phyloP scores from a whole-genome alignment of 2,797 vertebrate species.

The Silurus aristotelis region DNA sequence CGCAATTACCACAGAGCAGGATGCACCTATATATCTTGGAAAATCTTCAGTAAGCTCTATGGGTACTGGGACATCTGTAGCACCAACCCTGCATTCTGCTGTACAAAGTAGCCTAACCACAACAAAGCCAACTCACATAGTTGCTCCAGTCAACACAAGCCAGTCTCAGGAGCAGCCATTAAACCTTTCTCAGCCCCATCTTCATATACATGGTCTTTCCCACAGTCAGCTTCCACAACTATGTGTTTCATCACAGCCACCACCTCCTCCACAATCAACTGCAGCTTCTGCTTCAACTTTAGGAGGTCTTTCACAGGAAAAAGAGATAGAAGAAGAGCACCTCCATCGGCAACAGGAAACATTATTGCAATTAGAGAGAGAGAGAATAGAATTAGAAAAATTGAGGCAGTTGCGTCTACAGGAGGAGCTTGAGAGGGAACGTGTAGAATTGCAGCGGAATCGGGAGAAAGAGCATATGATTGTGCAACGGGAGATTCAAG shows the following conservation, averaged over 20 bases:
- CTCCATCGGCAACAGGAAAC: constrained; percentile 94
- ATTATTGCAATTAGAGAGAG: constrained; percentile 91
- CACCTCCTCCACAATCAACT: constrained; percentile 38
- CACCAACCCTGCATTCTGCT: constrained; percentile 41
- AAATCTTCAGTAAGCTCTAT: constrained; percentile 75
- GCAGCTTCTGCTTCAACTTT: background rate
- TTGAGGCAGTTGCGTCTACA: constrained; percentile 90
- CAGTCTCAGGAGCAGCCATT: constrained; percentile 73
- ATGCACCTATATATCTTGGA: constrained; percentile 90
- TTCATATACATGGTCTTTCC: constrained; percentile 63
- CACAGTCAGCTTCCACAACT: constrained; percentile 61
- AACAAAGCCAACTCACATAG: constrained; percentile 53
- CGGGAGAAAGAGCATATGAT: constrained; percentile 95
- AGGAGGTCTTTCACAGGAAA: constrained; percentile 67
- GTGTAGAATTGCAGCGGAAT: constrained; percentile 88
- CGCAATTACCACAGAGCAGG: constrained; percentile 66
- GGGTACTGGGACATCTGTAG: constrained; percentile 45
- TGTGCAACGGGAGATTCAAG: constrained; percentile 94
- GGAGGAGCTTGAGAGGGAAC: constrained; percentile 93
- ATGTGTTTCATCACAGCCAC: constrained; percentile 48
- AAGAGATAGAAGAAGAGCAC: constrained; percentile 88
- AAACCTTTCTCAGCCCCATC: constrained; percentile 75
- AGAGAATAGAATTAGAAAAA: constrained; percentile 94
- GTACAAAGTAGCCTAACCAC: constrained; percentile 46
- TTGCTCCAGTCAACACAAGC: constrained; percentile 54